These are phyloP conservation scores for Plebejus melissa DNA, from an alignment of 2,888 invertebrate genomes.

Conservation along the genomic window DNA sequence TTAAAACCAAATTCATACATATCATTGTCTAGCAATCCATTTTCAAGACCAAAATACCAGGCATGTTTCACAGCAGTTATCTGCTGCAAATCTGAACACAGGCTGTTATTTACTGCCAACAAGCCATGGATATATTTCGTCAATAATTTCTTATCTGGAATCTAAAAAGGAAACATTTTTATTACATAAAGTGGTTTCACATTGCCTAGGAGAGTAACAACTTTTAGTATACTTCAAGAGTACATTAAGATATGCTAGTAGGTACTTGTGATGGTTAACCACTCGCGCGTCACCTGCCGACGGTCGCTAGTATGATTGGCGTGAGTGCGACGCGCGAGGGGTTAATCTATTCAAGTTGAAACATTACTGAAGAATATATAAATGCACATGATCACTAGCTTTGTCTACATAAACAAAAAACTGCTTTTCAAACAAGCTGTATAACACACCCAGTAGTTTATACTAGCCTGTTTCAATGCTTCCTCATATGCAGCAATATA, in stretches of 20 bases:
- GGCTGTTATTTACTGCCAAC: slow-evolving; percentile 48
- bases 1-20: slow-evolving; percentile 68
- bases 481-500: slow-evolving; percentile 64
- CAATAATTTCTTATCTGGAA: slow-evolving; percentile 61
- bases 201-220: no score
- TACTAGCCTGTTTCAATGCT: slow-evolving; percentile 54
- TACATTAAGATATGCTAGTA: no score
- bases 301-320: no score
- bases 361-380: no score
- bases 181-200: no score
- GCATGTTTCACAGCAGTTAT: slow-evolving; percentile 61
- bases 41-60: slow-evolving; percentile 62
- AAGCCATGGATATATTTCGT: slow-evolving; percentile 64
- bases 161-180: slow-evolving; percentile 43
- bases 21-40: slow-evolving; percentile 56
- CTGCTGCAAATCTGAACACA: slow-evolving; percentile 55
- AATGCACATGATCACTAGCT: no score
- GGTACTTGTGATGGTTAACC: no score
- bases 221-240: no score
- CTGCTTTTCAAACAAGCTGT: no score
- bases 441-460: not conserved
- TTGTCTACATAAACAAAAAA: not conserved
- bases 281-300: no score
- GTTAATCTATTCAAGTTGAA: no score
- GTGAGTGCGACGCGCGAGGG: no score